Base-by-base conservation (phyloP, 2,113 vertebrate species). In the Saguinus midas region DNA sequence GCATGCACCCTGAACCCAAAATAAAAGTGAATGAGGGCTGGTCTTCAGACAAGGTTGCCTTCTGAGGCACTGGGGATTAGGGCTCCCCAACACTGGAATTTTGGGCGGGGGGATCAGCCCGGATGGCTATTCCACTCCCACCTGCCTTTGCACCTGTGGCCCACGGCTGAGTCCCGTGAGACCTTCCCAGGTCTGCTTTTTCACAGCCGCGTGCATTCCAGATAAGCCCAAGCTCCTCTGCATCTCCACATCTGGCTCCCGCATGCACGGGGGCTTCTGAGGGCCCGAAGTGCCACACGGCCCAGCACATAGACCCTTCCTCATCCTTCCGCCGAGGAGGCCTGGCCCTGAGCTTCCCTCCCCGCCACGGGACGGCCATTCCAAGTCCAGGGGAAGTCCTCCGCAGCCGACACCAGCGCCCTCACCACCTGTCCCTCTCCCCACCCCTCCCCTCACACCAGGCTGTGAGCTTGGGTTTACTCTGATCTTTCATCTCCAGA, bases 101-200 rank as follows among this genome's bases (percentile, higher is more conserved):
- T 64, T 29, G 57, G 21, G 1, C 29, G 2, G 1, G 12, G 29
- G 2, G 0, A 16, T 35, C 50, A 52, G 16, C 50, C 50, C 14
- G 14, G 16, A 5, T 52, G 50, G 50, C 14, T 32, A 68, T 68
- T 68, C 32, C 16, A 35, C 32, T 68, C 29, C 32, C 0, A 32
- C 14, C 32, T 35, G 14, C 14, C 64, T 68, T 68, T 3, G 1
- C 1, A 14, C 32, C 29, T 68, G 14, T 35, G 64, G 6, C 58
- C 58, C 25, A 11, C 4, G 27, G 58, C 25, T 1, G 25, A 11
- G 1, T 29, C 25, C 0, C 29, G 61, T 29, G 61, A 1, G 12
- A 27, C 27, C 27, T 29, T 64, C 61, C 25, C 61, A 13, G 12
- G 61, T 64, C 27, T 29, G 27, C 11, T 29, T 64, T 64, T 64